Evolutionary conservation across 2,113 vertebrate genomes (phyloP).

Genomic region (Laticauda colubrina): DNA sequence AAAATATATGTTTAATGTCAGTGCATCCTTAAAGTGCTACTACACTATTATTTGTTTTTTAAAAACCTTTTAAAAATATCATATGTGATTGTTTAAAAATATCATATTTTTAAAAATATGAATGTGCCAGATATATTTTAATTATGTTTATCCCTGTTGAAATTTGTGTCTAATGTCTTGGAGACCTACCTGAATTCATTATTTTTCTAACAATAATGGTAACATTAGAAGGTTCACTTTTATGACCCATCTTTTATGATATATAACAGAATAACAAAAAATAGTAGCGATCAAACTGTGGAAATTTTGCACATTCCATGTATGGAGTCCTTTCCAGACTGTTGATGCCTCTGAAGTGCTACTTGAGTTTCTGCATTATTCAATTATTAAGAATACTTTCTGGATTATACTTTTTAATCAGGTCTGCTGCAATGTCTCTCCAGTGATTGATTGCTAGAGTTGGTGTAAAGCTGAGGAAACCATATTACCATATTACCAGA

Average conservation of each 20-base stretch:
- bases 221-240: not conserved
- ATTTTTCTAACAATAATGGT: not conserved
- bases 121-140: not conserved
- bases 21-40: not conserved
- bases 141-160: not conserved
- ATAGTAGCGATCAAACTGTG: not conserved
- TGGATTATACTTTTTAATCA: not conserved
- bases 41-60: not conserved
- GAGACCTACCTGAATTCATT: not conserved
- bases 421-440: not conserved
- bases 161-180: not conserved
- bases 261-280: not conserved
- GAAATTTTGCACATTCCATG: not conserved
- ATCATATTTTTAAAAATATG: not conserved
- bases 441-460: not conserved
- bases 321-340: not conserved
- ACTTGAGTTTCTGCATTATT: not conserved
- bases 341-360: not conserved
- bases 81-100: too few species aligned
- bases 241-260: not conserved
- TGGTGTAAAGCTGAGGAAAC: not conserved
- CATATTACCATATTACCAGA: fast-evolving
- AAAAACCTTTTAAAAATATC: not conserved
- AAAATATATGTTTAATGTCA: not conserved
- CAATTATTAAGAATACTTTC: not conserved